A percentile compares a stretch with the other conserved stretches of the same genome.
phyloP scores from a whole-genome alignment of 2,888 invertebrate genomes.

The Apoda limacodes region DNA sequence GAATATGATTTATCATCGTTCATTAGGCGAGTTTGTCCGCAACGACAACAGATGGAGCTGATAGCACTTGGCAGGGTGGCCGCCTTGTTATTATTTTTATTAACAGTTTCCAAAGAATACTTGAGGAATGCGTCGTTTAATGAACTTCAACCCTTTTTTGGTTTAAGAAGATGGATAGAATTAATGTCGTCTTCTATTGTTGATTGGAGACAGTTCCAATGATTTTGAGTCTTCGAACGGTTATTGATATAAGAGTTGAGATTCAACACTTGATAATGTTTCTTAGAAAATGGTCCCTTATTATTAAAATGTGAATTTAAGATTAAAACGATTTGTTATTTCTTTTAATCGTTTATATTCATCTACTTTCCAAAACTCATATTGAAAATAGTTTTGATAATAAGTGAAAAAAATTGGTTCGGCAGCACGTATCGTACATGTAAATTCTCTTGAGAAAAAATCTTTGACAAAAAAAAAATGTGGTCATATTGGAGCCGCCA shows the following conservation, averaged over 20 bases:
- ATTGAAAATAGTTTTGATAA: too few relatives aligned
- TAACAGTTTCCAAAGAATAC: constrained; percentile 68
- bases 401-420: too few relatives aligned
- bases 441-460: too few relatives aligned
- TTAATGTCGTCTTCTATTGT: constrained; percentile 64
- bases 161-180: constrained; percentile 65
- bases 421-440: too few relatives aligned
- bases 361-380: too few relatives aligned
- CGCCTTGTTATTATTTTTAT: constrained; percentile 70
- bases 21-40: constrained; percentile 71
- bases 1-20: constrained; percentile 72
- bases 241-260: not conserved
- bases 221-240: too few relatives aligned
- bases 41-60: constrained; percentile 70
- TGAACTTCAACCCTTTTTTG: constrained; percentile 69
- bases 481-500: too few relatives aligned
- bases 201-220: constrained; percentile 61
- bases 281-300: constrained; percentile 32
- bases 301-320: too few relatives aligned
- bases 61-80: constrained; percentile 71
- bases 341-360: too few relatives aligned
- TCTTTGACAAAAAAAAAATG: too few relatives aligned
- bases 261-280: constrained; percentile 30
- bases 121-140: constrained; percentile 67
- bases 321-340: too few relatives aligned